Evolutionary conservation across 2,888 invertebrate genomes (phyloP).

Genomic region (Chaetogeoica ovagalla): DNA sequence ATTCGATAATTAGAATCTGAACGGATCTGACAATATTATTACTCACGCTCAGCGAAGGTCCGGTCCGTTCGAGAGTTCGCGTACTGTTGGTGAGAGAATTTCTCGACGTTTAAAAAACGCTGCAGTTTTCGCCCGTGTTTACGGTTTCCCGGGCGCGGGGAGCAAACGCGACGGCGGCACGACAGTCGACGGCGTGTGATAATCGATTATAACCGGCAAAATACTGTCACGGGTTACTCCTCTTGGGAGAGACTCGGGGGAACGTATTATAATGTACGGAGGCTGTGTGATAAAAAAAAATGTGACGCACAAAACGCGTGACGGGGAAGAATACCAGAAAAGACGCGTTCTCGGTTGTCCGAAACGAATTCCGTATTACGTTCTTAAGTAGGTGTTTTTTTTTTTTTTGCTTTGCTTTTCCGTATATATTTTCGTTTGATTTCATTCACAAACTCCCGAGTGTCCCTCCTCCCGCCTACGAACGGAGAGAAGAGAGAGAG

Average conservation of each 20-base stretch:
- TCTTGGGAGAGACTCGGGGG: constrained; percentile 14
- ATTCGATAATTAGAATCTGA: too few relatives aligned
- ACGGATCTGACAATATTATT: too few relatives aligned
- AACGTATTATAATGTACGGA: not conserved
- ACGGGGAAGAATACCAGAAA: not conserved
- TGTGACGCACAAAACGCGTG: not conserved
- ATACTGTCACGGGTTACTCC: constrained; percentile 22
- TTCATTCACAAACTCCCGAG: constrained; percentile 22
- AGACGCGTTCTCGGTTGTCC: constrained; percentile 36
- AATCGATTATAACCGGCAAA: constrained; percentile 47
- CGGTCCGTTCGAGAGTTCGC: too few relatives aligned
- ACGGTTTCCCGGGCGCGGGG: too few relatives aligned
- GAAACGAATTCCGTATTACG: constrained; percentile 31
- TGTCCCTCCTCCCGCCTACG: not conserved
- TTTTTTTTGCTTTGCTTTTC: not conserved
- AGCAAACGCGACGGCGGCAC: not conserved
- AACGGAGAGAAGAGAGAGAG: too few relatives aligned
- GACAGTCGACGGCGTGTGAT: too few relatives aligned
- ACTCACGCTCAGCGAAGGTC: too few relatives aligned
- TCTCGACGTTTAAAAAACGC: too few relatives aligned
- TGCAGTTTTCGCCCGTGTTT: too few relatives aligned
- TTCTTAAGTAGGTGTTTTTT: not conserved
- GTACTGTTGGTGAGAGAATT: too few relatives aligned
- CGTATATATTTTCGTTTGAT: constrained; percentile 23
- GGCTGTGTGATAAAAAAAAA: constrained; percentile 18